Evolutionary conservation across 2,888 invertebrate genomes (phyloP).

Genomic region (Baronia brevicornis): DNA sequence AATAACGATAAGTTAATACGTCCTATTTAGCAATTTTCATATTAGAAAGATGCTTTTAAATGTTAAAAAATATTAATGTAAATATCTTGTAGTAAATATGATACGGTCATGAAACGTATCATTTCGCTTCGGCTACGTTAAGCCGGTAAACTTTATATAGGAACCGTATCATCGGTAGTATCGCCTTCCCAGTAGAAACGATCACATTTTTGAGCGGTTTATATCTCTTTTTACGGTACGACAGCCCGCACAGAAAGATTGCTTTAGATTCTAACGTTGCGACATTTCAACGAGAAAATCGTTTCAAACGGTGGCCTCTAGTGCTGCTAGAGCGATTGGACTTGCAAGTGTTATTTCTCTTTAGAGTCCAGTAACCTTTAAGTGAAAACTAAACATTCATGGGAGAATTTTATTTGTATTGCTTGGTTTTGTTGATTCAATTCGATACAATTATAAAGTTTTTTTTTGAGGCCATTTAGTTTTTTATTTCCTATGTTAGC

Average conservation of each 20-base stretch:
- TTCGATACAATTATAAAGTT: too few relatives aligned
- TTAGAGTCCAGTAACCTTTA: slow-evolving; percentile 7
- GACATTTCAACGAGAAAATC: slow-evolving; percentile 37
- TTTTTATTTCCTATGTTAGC: too few relatives aligned
- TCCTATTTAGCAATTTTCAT: too few relatives aligned
- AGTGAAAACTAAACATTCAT: slow-evolving; percentile 2
- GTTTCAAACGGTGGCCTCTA: slow-evolving; percentile 47
- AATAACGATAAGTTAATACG: too few relatives aligned
- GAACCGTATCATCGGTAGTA: slow-evolving; percentile 25
- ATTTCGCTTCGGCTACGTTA: slow-evolving; percentile 24
- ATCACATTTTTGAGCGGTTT: slow-evolving; percentile 60
- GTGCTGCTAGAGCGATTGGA: slow-evolving; percentile 52
- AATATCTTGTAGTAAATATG: slow-evolving; percentile 5
- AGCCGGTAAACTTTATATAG: slow-evolving; percentile 25
- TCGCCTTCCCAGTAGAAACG: slow-evolving; percentile 31
- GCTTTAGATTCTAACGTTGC: slow-evolving; percentile 33
- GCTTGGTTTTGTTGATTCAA: too few relatives aligned
- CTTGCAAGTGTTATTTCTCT: slow-evolving; percentile 22
- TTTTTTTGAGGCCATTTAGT: too few relatives aligned
- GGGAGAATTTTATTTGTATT: too few relatives aligned
- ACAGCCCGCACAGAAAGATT: slow-evolving; percentile 38
- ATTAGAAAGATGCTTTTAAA: too few relatives aligned
- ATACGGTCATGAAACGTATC: slow-evolving; percentile 23
- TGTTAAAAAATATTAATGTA: too few relatives aligned
- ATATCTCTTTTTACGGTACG: slow-evolving; percentile 64